Evolutionary conservation across 2,797 vertebrate species (phyloP), one percentile per base, ranked within the genome.

Genomic region (Avahi laniger): DNA sequence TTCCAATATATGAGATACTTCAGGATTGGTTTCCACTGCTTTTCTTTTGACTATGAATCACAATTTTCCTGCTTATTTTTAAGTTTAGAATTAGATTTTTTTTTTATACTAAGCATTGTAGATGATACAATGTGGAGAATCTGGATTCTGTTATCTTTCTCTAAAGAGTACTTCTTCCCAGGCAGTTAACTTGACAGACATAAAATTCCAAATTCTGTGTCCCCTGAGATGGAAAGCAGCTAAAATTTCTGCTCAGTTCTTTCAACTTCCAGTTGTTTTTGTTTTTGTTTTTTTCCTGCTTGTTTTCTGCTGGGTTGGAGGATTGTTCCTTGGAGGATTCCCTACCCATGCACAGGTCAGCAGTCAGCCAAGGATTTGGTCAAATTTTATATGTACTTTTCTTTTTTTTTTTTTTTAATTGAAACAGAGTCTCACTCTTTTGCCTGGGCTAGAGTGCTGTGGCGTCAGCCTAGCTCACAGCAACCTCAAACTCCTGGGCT

Each of bases 111-210:
- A 4, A 15, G 10, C 17, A 50, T 75, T 54, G 24, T 50, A 76
- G 59, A 41, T 38, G 41, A 72, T 67, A 50, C 28, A 61, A n/a
- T 70, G 61, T 78, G 48, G 35, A 87, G 69, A 65, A 86, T 78
- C 48, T 78, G 52, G 30, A 94, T 93, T 95, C 30, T 93, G 28
- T 61, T 91, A 48, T 76, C 11, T 85, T 89, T 73, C 79, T 80
- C 57, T 48, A 50, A 88, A 75, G 50, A 63, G 18, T 85, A 22
- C 54, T 61, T 94, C 13, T 78, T 63, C 76, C 73, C 38, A 93
- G 35, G 59, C 52, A 70, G 9, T 65, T 88, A 91, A 52, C 59
- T 65, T 69, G 63, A 22, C n/a, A 52, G 48, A 35, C 81, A 67
- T 41, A 73, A 73, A 78, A 59, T 73, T 91, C 14, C 41, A 79